Percentiles rank a stretch among this genome's conserved stretches.
phyloP scores from a whole-genome alignment of 2,113 vertebrate species.

The Empidonax traillii region DNA sequence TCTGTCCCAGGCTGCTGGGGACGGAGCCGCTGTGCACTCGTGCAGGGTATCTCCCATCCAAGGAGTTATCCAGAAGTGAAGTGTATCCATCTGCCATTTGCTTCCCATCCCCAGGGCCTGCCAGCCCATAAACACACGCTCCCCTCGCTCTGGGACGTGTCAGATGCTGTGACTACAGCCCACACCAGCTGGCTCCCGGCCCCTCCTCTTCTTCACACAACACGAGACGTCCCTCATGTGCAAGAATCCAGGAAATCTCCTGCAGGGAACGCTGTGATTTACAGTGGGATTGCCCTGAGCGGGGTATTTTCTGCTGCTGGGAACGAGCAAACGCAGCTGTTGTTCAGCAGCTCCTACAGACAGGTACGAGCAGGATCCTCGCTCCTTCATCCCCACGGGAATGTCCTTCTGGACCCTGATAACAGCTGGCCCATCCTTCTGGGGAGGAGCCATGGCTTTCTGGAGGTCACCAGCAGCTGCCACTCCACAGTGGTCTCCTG shows the following conservation, averaged over 20 bases:
- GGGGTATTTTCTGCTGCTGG: neutral
- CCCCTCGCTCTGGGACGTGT: neutral
- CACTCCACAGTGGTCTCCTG: neutral
- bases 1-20: neutral
- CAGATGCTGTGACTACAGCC: neutral
- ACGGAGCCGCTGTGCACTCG: rapidly evolving
- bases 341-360: neutral
- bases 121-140: neutral
- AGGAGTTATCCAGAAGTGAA: neutral
- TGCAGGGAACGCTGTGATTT: neutral
- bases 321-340: neutral
- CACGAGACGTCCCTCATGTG: neutral
- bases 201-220: constrained; percentile 1
- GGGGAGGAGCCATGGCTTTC: neutral
- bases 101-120: neutral
- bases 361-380: neutral
- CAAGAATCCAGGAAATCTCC: constrained; percentile 8
- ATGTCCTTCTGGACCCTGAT: neutral
- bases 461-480: neutral
- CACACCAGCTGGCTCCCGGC: neutral
- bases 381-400: neutral
- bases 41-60: neutral
- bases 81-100: neutral
- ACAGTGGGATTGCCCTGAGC: neutral
- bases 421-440: neutral